Conservation (phyloP, 2,113 vertebrate species). For the Corapipo altera region DNA sequence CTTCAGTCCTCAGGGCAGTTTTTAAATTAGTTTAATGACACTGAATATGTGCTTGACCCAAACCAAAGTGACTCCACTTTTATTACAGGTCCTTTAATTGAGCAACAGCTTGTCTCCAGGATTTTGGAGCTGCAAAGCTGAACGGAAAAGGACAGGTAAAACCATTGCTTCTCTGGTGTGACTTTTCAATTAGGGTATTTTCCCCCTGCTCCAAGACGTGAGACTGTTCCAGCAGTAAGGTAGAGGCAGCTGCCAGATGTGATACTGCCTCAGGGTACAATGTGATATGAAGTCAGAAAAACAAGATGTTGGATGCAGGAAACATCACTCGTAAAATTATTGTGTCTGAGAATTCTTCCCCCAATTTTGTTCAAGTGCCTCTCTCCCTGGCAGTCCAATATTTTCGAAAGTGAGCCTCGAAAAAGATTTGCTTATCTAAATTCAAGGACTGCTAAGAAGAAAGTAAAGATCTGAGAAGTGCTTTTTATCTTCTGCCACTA, state of each 20-base stretch:
- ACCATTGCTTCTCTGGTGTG: neutral
- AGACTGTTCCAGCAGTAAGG: neutral
- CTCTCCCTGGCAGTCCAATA: neutral
- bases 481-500: neutral
- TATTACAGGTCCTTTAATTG: neutral
- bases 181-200: neutral
- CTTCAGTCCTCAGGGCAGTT: neutral
- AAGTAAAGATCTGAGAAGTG: neutral
- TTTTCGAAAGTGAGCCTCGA: neutral
- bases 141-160: neutral
- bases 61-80: neutral
- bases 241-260: conserved; percentile 2
- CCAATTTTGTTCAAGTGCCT: neutral
- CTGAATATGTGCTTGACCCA: neutral
- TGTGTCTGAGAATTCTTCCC: neutral
- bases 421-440: neutral
- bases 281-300: neutral
- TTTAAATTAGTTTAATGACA: neutral
- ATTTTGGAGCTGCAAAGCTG: neutral
- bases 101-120: neutral
- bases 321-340: neutral
- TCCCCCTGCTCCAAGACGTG: neutral
- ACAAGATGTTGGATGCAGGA: neutral
- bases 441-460: neutral
- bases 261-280: neutral